Evolutionary conservation across 2,113 vertebrate genomes (phyloP), one percentile per base, ranked within the genome.

Genomic region (Gobio gobio): DNA sequence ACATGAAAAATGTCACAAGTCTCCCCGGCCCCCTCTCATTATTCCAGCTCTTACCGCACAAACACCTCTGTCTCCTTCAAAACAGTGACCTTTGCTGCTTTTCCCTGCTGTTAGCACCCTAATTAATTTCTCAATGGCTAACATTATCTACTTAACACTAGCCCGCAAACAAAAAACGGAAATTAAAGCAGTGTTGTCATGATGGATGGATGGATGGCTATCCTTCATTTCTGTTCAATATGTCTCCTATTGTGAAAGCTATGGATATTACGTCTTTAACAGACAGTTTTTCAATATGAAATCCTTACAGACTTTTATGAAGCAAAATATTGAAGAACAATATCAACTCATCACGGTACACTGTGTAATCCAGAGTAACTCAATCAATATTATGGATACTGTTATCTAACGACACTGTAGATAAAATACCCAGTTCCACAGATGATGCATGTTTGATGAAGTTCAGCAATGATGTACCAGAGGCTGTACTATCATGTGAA

Each of bases 1-100:
- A 73, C 66, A 83, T 83, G 66, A 83, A 83, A 83, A 82, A 82
- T 82, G 79, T 82, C 79, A 82, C 18, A 9, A 70, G 79, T 70
- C 80, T 58, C 66, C 12, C 12, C 22, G 33, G 66, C 29, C 49
- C 49, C 20, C 24, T 36, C 81, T 56, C 49, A 72, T 72, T 70
- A 83, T 72, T 72, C 22, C 51, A 54, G 47, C 14, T 81, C 61
- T 61, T 73, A 83, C 72, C 58, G 49, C 33, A 83, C 49, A 54
- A 59, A 33, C 45, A n/a, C 61, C 45, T 81, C 58, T 10, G 36
- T 63, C 58, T 24, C 77, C 77, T 24, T 10, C 77, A 47, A 82
- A 68, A 49, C 79, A 54, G 18, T 1, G 63, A 82, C 79, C 79
- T 79, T 79, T 79, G 33, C 58, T 47, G 56, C 20, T 49, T n/a